Conservation (phyloP, 2,888 invertebrate genomes). For the Cerceris rybyensis region DNA sequence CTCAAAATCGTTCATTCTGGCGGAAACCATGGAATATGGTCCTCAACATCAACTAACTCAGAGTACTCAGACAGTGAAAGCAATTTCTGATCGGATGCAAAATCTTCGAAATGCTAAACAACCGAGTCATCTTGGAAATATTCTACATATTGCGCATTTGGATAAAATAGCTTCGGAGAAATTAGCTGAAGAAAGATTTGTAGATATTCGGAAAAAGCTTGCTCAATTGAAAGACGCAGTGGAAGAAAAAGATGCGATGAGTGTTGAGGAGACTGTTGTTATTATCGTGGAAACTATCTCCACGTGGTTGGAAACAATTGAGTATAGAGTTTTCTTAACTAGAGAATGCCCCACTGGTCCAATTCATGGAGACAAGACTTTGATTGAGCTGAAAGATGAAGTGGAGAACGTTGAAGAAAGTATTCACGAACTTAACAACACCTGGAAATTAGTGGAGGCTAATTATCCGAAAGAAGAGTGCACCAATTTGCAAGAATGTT, state of each 20-base stretch:
- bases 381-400: conserved; percentile 86
- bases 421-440: conserved; percentile 86
- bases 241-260: conserved; percentile 83
- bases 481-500: conserved; percentile 84
- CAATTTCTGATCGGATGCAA: conserved; percentile 83
- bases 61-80: conserved; percentile 84
- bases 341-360: conserved; percentile 70
- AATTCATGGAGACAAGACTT: conserved; percentile 71
- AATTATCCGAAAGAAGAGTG: conserved; percentile 80
- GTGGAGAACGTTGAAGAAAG: conserved; percentile 87
- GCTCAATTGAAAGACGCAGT: conserved; percentile 85
- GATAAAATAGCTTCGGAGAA: conserved; percentile 83
- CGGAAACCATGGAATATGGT: conserved; percentile 69
- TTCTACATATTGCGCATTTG: conserved; percentile 85
- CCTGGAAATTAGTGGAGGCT: conserved; percentile 80
- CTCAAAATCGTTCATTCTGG: conserved; percentile 65
- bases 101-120: conserved; percentile 83
- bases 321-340: conserved; percentile 88
- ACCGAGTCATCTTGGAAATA: conserved; percentile 85
- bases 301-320: conserved; percentile 92
- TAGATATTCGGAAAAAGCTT: conserved; percentile 85
- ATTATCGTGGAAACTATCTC: conserved; percentile 91
- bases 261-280: conserved; percentile 88
- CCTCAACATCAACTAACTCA: conserved; percentile 79
- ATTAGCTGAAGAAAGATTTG: conserved; percentile 83